Base-by-base conservation (phyloP, 2,888 invertebrate genomes). In the Phoronis australis region DNA sequence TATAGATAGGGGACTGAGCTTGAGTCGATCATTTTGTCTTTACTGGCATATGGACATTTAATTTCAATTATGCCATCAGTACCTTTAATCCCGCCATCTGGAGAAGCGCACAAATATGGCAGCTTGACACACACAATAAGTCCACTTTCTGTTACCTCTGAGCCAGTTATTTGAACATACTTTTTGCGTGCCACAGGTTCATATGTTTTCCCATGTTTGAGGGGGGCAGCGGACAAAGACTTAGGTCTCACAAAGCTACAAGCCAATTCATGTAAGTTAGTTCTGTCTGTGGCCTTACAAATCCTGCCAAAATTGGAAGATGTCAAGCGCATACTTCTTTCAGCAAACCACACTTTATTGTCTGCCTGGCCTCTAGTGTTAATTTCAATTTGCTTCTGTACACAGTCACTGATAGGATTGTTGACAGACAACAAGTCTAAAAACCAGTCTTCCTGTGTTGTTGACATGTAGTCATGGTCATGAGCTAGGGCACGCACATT, bases 401-500 rank as follows among this genome's bases (percentile, higher is more conserved):
- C 35, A 9, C 50, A 44, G 5, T 12, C 6, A 9, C 25, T 45
- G 24, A 55, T 52, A 37, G 46, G 41, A 23, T 41, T 27, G n/a
- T 39, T 20, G 9, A 15, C 41, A 24, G 24, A 12, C 6, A 50
- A 40, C 3, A 6, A 26, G n/a, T n/a, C n/a, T n/a, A n/a, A n/a
- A 46, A 54, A 53, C n/a, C 44, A 18, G n/a, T 55, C 50, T 47
- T 48, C 53, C n/a, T 45, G 47, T 9, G 49, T 31, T 9, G 42
- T 20, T 27, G 48, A 5, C 6, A 51, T 35, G 40, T 57, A 61
- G 40, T 56, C 52, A 43, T 58, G 53, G 43, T 60, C 55, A 45
- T 50, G 42, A 12, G 45, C 52, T 4, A 48, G 42, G 20, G 49
- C 60, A 23, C 24, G 40, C 2, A 39, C 44, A 43, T 58, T 60